These are phyloP conservation scores for Leptinotarsa haldemani DNA, from an alignment of 2,888 invertebrate species.

Conservation along the genomic window DNA sequence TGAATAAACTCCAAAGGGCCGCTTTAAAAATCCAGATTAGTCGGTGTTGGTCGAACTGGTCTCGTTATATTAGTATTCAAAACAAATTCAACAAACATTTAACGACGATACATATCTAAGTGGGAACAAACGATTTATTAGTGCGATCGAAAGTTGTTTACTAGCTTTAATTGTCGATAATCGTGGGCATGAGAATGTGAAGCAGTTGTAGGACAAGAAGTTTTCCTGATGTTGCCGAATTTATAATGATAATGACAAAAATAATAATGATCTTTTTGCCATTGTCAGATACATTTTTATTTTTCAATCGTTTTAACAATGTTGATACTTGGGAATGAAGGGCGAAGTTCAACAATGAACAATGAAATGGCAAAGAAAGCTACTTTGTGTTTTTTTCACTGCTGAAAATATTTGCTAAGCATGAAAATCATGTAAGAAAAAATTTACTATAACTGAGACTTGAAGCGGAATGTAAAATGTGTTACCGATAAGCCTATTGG, in stretches of 20 bases:
- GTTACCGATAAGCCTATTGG: too few relatives aligned
- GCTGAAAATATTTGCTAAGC: too few relatives aligned
- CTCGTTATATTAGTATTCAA: constrained; percentile 32
- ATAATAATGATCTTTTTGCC: too few relatives aligned
- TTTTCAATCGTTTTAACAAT: too few relatives aligned
- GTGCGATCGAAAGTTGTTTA: constrained; percentile 15
- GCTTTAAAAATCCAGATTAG: constrained; percentile 31
- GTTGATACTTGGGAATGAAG: too few relatives aligned
- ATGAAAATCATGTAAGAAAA: too few relatives aligned
- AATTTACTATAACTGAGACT: too few relatives aligned
- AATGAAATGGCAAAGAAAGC: too few relatives aligned
- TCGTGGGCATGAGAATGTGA: background rate
- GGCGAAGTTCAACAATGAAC: too few relatives aligned
- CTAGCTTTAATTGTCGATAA: constrained; percentile 17
- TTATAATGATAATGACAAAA: background rate
- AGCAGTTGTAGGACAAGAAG: background rate
- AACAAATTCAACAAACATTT: constrained; percentile 27
- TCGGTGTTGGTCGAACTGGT: constrained; percentile 28
- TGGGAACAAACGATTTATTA: constrained; percentile 18
- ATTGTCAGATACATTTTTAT: too few relatives aligned
- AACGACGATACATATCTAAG: constrained; percentile 20
- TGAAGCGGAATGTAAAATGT: too few relatives aligned
- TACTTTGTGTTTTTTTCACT: too few relatives aligned
- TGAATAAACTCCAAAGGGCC: constrained; percentile 28
- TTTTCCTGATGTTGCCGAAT: background rate